Evolutionary conservation across 2,888 invertebrate species (phyloP).

Genomic region (Stegophylla sp.): DNA sequence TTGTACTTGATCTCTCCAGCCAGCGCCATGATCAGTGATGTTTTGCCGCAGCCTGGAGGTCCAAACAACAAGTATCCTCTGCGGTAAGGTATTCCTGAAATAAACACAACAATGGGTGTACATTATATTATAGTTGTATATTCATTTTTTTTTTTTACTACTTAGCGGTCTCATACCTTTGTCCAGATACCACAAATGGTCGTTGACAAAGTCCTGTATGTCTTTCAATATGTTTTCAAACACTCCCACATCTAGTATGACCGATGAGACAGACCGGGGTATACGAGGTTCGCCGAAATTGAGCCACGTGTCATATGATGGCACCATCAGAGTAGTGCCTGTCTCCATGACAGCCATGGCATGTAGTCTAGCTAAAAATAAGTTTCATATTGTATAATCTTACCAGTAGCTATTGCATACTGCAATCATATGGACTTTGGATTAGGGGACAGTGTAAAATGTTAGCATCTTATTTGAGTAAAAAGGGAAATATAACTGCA

Average conservation of each 20-base stretch:
- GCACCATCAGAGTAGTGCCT: constrained; percentile 16
- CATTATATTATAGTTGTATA: too few species aligned
- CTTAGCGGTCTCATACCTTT: not conserved
- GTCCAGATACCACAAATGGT: constrained; percentile 14
- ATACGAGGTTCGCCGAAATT: constrained; percentile 17
- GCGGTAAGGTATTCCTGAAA: constrained; percentile 43
- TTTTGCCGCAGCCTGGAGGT: constrained; percentile 24
- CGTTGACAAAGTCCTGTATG: not conserved
- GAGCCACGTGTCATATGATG: constrained; percentile 7
- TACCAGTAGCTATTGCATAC: too few species aligned
- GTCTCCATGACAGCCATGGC: not conserved
- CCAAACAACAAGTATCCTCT: constrained; percentile 13
- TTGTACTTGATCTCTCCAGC: constrained; percentile 34
- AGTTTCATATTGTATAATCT: not conserved
- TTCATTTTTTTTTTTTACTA: too few species aligned
- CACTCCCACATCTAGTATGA: constrained; percentile 24
- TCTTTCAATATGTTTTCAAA: constrained; percentile 13
- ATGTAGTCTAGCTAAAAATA: constrained; percentile 2
- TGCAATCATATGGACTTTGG: too few species aligned
- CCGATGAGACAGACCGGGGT: not conserved
- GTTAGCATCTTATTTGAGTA: too few species aligned
- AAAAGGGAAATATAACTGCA: too few species aligned
- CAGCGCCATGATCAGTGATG: constrained; percentile 21
- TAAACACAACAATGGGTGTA: too few species aligned
- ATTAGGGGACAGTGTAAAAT: too few species aligned